These are phyloP conservation scores for Stomorhina lunata DNA, from an alignment of 2,888 invertebrate species.

Conservation along the genomic window DNA sequence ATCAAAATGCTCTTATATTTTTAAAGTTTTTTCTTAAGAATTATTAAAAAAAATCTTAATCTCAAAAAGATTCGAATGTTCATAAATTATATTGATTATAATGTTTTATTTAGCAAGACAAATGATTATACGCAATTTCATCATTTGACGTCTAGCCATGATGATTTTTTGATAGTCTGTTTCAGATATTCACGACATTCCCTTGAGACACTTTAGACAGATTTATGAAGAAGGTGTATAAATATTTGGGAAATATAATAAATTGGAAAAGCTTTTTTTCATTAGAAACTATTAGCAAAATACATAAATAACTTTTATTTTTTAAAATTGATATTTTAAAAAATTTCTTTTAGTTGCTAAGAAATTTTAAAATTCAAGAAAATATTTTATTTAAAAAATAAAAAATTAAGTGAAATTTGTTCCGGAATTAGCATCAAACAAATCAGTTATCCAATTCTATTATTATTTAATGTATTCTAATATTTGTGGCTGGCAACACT, in stretches of 20 bases:
- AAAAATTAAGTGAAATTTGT: too few species aligned
- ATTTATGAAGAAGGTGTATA: neutral
- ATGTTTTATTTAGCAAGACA: constrained; percentile 19
- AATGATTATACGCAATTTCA: constrained; percentile 25
- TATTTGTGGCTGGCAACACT: too few species aligned
- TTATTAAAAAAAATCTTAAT: too few species aligned
- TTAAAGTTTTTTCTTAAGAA: too few species aligned
- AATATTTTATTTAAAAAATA: too few species aligned
- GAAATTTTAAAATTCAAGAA: too few species aligned
- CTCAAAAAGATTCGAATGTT: neutral
- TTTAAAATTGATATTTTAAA: neutral
- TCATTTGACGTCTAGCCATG: neutral
- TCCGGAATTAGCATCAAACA: too few species aligned
- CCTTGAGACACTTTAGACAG: neutral
- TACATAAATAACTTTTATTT: neutral
- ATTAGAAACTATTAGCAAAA: neutral
- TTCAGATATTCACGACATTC: neutral
- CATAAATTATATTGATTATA: constrained; percentile 5
- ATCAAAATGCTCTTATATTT: too few species aligned
- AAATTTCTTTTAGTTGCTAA: neutral
- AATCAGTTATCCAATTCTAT: too few species aligned
- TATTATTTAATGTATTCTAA: too few species aligned
- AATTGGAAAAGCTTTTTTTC: neutral
- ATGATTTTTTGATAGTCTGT: neutral
- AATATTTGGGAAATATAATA: neutral